A percentile compares a stretch with the other conserved stretches of the same genome.
Evolutionary conservation across 2,888 invertebrate species (phyloP).

Genomic region (Eurytoma californica): DNA sequence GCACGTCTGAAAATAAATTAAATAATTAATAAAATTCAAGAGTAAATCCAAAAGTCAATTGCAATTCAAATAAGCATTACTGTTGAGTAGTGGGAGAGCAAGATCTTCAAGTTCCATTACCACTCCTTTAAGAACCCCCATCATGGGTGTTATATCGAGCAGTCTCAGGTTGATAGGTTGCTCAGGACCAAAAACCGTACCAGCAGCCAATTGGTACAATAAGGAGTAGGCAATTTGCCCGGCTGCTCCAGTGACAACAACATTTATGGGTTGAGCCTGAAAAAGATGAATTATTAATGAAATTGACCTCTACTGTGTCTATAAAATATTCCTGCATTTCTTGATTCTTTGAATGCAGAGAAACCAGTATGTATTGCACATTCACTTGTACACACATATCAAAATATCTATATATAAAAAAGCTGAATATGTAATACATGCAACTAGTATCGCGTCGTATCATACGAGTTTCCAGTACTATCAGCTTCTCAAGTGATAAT

Average conservation of each 20-base stretch:
- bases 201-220: slow-evolving; percentile 94
- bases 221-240: slow-evolving; percentile 99
- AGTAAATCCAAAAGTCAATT: background rate
- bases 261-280: slow-evolving; percentile 90
- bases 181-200: slow-evolving; percentile 93
- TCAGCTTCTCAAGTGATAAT: background rate
- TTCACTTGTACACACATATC: background rate
- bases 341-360: background rate
- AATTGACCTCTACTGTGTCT: background rate
- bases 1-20: slow-evolving; percentile 77
- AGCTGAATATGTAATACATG: background rate
- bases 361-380: background rate
- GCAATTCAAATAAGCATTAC: slow-evolving; percentile 70
- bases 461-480: background rate
- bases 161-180: slow-evolving; percentile 92
- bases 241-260: slow-evolving; percentile 98
- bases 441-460: slow-evolving; percentile 13
- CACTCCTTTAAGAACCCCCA: slow-evolving; percentile 97
- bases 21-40: no score
- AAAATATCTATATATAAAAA: background rate
- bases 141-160: slow-evolving; percentile 96
- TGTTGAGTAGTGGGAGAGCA: slow-evolving; percentile 90
- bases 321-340: background rate
- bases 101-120: slow-evolving; percentile 98
- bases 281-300: background rate